Conservation (phyloP, 2,113 vertebrate genomes). For the Lepisosteus osseus region DNA sequence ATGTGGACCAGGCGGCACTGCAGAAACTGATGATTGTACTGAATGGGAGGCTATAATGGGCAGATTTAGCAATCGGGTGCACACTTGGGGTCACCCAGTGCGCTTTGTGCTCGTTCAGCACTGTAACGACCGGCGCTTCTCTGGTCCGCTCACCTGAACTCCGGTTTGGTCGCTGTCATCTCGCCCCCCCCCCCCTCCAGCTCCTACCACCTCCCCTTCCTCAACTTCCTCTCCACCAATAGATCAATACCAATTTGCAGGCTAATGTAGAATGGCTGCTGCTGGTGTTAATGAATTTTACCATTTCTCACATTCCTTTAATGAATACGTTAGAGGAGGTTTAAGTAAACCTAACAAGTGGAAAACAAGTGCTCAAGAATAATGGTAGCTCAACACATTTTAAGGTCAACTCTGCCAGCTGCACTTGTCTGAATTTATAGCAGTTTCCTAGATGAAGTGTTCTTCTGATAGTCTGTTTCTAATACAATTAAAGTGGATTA, state of each 20-base stretch:
- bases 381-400: neutral
- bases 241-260: constrained; percentile 80
- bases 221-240: constrained; percentile 23
- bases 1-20: constrained; percentile 49
- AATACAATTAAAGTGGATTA: too few species aligned
- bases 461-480: too few species aligned
- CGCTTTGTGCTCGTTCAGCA: constrained; percentile 52
- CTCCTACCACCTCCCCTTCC: constrained; percentile 8
- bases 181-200: constrained; percentile 29
- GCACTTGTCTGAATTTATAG: too few species aligned
- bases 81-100: constrained; percentile 45
- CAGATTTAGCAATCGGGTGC: constrained; percentile 51
- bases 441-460: too few species aligned
- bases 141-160: constrained; percentile 60
- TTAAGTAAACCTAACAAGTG: constrained; percentile 63
- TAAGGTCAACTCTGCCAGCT: neutral
- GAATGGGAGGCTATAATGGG: constrained; percentile 51
- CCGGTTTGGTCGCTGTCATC: constrained; percentile 16
- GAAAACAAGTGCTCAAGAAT: neutral
- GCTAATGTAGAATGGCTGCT: constrained; percentile 71
- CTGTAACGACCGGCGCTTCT: constrained; percentile 27
- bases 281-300: constrained; percentile 73
- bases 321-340: constrained; percentile 68
- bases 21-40: constrained; percentile 43
- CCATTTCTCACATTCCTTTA: constrained; percentile 64